These are phyloP conservation scores for Notolepis coatsorum DNA, from an alignment of 2,797 vertebrate genomes.

Conservation along the genomic window DNA sequence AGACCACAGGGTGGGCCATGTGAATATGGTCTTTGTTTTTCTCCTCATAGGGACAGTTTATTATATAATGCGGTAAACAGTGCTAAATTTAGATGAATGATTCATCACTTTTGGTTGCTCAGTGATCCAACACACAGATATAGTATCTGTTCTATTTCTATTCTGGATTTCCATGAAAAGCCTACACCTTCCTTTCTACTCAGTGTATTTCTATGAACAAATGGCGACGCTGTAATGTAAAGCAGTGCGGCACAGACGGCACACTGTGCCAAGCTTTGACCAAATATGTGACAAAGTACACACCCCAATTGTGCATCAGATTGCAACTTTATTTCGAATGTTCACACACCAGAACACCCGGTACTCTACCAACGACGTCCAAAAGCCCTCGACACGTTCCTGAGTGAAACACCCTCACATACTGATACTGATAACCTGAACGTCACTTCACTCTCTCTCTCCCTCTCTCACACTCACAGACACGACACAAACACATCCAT, in stretches of 20 bases:
- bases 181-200: background rate
- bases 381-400: conserved; percentile 27
- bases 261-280: background rate
- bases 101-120: background rate
- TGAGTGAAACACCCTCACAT: background rate
- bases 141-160: background rate
- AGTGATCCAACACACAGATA: background rate
- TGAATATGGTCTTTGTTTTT: conserved; percentile 21
- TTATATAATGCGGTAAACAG: background rate
- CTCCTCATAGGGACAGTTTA: conserved; percentile 7
- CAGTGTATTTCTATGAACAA: background rate
- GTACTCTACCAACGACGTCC: conserved; percentile 2
- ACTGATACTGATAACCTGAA: conserved; percentile 7
- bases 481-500: background rate
- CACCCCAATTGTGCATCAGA: conserved; percentile 24
- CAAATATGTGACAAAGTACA: conserved; percentile 23
- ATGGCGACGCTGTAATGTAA: background rate
- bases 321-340: conserved; percentile 65
- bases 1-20: conserved; percentile 15
- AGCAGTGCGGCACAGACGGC: background rate
- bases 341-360: conserved; percentile 34
- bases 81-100: too few relatives aligned
- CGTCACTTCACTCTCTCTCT: background rate
- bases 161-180: background rate
- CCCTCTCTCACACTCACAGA: too few relatives aligned